Conservation (phyloP, 2,888 invertebrate genomes). For the Dinocampus coccinellae region DNA sequence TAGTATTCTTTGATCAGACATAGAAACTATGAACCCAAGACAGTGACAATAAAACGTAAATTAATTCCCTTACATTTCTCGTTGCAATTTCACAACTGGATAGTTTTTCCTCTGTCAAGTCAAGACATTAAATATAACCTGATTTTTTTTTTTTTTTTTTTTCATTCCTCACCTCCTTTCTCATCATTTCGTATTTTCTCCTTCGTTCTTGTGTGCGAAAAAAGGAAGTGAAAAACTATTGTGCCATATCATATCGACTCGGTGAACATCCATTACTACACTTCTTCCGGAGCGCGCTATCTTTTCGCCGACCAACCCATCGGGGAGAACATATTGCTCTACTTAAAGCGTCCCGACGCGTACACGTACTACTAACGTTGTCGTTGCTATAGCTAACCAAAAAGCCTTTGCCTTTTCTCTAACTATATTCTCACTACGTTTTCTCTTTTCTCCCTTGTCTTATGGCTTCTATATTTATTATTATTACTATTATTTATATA, state of each 20-base stretch:
- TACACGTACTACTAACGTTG: slow-evolving; percentile 27
- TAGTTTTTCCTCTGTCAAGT: background rate
- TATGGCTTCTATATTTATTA: slow-evolving; percentile 7
- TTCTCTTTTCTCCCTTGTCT: background rate
- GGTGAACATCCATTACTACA: slow-evolving; percentile 31
- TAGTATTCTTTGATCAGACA: background rate
- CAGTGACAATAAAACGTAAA: background rate
- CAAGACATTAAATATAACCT: slow-evolving; percentile 16
- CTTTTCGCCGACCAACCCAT: slow-evolving; percentile 33
- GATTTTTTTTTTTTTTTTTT: background rate
- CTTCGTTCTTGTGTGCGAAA: background rate
- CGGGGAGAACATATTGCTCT: slow-evolving; percentile 35
- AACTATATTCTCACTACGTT: background rate
- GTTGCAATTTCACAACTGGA: slow-evolving; percentile 3
- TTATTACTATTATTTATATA: too few species aligned
- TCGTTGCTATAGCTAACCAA: slow-evolving; percentile 24
- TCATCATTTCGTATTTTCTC: background rate
- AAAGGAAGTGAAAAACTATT: slow-evolving; percentile 5
- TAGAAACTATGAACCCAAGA: too few species aligned
- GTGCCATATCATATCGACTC: slow-evolving; percentile 33
- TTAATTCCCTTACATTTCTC: background rate
- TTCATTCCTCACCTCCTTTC: background rate
- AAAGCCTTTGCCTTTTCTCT: slow-evolving; percentile 5
- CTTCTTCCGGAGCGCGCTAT: slow-evolving; percentile 22
- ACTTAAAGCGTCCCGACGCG: slow-evolving; percentile 32